Conservation (phyloP, 2,888 invertebrate species). For the Patella depressa region DNA sequence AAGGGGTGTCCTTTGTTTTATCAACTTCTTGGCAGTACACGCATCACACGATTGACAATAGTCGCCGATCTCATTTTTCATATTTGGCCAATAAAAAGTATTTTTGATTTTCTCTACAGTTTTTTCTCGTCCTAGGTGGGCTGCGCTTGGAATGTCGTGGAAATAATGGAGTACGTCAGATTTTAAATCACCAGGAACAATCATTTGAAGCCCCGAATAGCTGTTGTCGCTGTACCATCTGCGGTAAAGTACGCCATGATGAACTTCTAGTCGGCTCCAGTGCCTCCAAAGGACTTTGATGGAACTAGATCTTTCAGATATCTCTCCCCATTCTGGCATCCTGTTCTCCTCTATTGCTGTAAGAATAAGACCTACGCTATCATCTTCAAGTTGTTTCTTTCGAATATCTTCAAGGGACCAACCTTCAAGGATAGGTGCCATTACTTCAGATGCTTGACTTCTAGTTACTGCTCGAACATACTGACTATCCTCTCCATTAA, state of each 20-base stretch:
- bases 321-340: slow-evolving; percentile 5
- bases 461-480: too few species aligned
- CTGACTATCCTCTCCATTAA: too few species aligned
- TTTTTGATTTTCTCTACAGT: slow-evolving; percentile 5
- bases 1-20: not conserved
- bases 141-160: slow-evolving; percentile 8
- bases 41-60: not conserved
- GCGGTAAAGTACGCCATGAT: not conserved
- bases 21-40: slow-evolving; percentile 3
- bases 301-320: not conserved
- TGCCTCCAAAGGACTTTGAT: not conserved
- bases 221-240: not conserved
- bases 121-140: slow-evolving; percentile 10
- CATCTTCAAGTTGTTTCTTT: not conserved
- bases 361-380: not conserved
- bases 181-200: not conserved
- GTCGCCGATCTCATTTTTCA: not conserved
- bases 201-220: not conserved
- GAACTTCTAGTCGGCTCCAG: not conserved
- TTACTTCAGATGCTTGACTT: too few species aligned
- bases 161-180: not conserved
- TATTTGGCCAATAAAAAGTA: slow-evolving; percentile 17
- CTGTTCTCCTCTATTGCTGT: too few species aligned
- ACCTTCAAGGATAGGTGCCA: not conserved
- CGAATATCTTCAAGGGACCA: not conserved